These are phyloP conservation scores for Acromyrmex echinatior DNA, from an alignment of 1,140 invertebrate species.

Conservation along the genomic window DNA sequence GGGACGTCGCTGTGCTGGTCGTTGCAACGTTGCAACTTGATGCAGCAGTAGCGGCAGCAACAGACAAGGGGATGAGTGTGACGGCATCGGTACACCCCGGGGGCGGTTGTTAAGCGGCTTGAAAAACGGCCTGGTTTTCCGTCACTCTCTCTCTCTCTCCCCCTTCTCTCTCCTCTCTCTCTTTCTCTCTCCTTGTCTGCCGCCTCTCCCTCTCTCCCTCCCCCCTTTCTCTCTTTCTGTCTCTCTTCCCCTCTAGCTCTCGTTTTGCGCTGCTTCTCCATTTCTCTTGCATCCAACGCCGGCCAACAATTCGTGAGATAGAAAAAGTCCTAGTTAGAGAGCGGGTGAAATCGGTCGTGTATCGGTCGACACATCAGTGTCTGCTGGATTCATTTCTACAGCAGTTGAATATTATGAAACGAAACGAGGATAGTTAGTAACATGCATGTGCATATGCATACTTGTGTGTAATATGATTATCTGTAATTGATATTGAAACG, in stretches of 20 bases:
- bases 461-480: background rate
- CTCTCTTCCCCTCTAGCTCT: background rate
- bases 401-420: slow-evolving; percentile 11
- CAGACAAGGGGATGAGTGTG: slow-evolving; percentile 27
- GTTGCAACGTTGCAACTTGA: slow-evolving; percentile 52
- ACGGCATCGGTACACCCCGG: slow-evolving; percentile 36
- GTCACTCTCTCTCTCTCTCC: background rate
- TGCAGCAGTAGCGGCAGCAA: slow-evolving; percentile 11
- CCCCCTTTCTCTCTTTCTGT: background rate
- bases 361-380: slow-evolving; percentile 21
- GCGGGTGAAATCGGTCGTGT: slow-evolving; percentile 40
- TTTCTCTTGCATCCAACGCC: slow-evolving; percentile 30
- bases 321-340: slow-evolving; percentile 52
- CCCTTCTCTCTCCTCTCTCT: background rate
- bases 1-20: slow-evolving; percentile 25
- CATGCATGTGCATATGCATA: background rate
- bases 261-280: slow-evolving; percentile 14
- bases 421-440: background rate
- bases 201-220: background rate
- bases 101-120: slow-evolving; percentile 65
- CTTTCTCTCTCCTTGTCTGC: background rate
- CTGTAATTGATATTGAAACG: background rate
- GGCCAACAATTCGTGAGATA: slow-evolving; percentile 49
- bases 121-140: slow-evolving; percentile 56
- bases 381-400: slow-evolving; percentile 40